Conservation (phyloP, 1,140 invertebrate genomes). For the Danaus plexippus region DNA sequence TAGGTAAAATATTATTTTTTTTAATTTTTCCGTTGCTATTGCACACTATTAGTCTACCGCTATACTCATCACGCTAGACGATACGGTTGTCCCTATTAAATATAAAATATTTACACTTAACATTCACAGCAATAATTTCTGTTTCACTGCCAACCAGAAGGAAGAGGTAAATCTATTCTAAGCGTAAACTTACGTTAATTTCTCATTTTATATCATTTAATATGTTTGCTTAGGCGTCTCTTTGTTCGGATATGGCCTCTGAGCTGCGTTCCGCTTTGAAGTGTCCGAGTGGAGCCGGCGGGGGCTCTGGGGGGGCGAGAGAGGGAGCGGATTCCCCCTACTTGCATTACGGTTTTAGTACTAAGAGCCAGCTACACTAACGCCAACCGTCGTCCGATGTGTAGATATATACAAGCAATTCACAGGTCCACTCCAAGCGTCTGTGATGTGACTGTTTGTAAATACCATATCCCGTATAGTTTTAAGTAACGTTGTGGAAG, state of each 20-base stretch:
- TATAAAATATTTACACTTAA: too few relatives aligned
- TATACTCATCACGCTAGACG: too few relatives aligned
- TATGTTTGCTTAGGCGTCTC: constrained; percentile 72
- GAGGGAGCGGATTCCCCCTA: constrained; percentile 71
- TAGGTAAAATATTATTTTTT: constrained; percentile 20
- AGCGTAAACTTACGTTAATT: constrained; percentile 16
- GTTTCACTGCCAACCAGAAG: constrained; percentile 41
- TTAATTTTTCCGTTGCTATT: too few relatives aligned
- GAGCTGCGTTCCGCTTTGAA: constrained; percentile 79
- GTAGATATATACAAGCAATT: constrained; percentile 27
- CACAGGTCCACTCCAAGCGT: too few relatives aligned
- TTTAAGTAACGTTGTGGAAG: constrained; percentile 14
- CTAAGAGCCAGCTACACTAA: constrained; percentile 73
- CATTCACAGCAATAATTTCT: constrained; percentile 9
- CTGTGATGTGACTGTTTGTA: too few relatives aligned
- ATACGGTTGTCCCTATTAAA: too few relatives aligned
- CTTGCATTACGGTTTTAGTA: constrained; percentile 75
- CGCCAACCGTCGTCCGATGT: constrained; percentile 60
- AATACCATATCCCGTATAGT: too few relatives aligned
- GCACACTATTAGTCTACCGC: too few relatives aligned
- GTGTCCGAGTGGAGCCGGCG: constrained; percentile 73
- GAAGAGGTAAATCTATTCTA: constrained; percentile 54
- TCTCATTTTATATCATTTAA: constrained; percentile 21
- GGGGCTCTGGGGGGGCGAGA: constrained; percentile 38
- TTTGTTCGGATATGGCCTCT: constrained; percentile 78